A percentile compares a stretch with the other conserved stretches of the same genome.
These are phyloP conservation scores for Eurypyga helias DNA, from an alignment of 2,113 vertebrate genomes.

Conservation along the genomic window DNA sequence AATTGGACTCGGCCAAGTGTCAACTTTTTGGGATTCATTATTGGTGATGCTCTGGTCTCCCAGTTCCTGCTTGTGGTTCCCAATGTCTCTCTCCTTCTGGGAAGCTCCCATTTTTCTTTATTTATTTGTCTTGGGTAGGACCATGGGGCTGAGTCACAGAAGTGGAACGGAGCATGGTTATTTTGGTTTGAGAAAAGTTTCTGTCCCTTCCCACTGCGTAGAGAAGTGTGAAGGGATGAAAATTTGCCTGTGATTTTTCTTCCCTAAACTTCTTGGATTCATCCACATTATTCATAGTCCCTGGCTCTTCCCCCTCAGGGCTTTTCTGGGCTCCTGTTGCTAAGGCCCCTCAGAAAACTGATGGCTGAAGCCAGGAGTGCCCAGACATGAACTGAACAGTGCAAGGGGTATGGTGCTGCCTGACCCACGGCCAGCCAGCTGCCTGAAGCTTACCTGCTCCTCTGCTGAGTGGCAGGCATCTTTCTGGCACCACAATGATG, in stretches of 20 bases:
- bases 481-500: not conserved
- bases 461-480: not conserved
- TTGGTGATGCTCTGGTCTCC: not conserved
- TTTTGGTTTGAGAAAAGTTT: conserved; percentile 44
- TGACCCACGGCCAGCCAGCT: not conserved
- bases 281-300: conserved; percentile 5
- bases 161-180: not conserved
- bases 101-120: not conserved
- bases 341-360: not conserved
- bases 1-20: not conserved
- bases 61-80: not conserved
- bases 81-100: not conserved
- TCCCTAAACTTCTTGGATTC: conserved; percentile 14
- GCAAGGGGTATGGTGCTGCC: not conserved
- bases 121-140: conserved; percentile 20
- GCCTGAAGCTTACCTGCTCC: not conserved
- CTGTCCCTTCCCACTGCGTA: conserved; percentile 43
- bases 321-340: conserved; percentile 15
- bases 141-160: conserved; percentile 19
- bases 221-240: conserved; percentile 44
- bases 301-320: not conserved
- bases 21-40: not conserved
- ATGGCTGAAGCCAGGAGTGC: not conserved
- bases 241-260: conserved; percentile 42
- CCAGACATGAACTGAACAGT: not conserved